phyloP scores from a whole-genome alignment of 2,797 vertebrate genomes.

The Falco columbarius region DNA sequence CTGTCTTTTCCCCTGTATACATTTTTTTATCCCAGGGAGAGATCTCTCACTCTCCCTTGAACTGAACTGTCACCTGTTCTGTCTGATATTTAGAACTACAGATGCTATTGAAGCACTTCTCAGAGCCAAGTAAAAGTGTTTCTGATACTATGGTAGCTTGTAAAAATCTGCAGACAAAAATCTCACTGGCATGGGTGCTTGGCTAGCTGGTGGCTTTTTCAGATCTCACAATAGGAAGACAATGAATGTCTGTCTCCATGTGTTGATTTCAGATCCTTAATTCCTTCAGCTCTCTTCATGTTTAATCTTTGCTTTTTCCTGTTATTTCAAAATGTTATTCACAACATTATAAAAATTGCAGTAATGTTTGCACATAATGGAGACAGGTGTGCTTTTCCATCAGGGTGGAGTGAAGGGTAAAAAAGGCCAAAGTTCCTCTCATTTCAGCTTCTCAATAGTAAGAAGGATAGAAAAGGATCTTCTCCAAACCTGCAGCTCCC shows the following conservation, averaged over 20 bases:
- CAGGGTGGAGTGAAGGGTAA: not conserved
- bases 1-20: not conserved
- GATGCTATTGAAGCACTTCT: not conserved
- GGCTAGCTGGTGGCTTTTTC: not conserved
- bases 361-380: not conserved
- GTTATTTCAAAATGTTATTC: not conserved
- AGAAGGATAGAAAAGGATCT: not conserved
- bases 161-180: not conserved
- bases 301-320: not conserved
- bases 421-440: not conserved
- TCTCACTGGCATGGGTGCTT: not conserved
- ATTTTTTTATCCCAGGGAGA: not conserved
- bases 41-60: not conserved
- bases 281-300: not conserved
- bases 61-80: not conserved
- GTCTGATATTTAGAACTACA: not conserved
- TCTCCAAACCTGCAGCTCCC: not conserved
- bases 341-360: not conserved
- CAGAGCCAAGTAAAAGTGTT: not conserved
- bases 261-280: not conserved
- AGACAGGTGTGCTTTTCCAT: not conserved
- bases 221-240: not conserved
- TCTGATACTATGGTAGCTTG: not conserved
- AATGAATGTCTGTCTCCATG: not conserved
- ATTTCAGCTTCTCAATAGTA: not conserved